A percentile compares a stretch with the other conserved stretches of the same genome.
Evolutionary conservation across 2,888 invertebrate genomes (phyloP).

Genomic region (Pseudanteris insignis): DNA sequence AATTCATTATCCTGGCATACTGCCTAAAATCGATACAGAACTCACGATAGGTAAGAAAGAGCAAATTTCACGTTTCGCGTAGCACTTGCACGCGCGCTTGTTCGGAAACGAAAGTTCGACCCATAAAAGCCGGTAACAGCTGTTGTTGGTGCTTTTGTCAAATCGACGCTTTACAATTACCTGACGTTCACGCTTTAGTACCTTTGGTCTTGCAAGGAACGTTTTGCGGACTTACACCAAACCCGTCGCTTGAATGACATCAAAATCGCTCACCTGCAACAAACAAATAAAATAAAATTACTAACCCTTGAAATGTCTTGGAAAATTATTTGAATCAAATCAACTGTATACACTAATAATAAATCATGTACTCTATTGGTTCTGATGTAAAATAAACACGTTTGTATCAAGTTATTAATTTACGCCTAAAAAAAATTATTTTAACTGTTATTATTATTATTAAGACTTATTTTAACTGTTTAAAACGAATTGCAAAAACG

Average conservation of each 20-base stretch:
- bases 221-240: conserved; percentile 1
- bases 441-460: too few relatives aligned
- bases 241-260: neutral
- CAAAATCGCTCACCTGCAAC: conserved; percentile 16
- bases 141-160: conserved; percentile 49
- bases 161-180: conserved; percentile 50
- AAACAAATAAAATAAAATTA: too few relatives aligned
- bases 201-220: conserved; percentile 4
- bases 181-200: conserved; percentile 26
- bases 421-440: too few relatives aligned
- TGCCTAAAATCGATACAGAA: neutral
- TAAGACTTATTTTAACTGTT: too few relatives aligned
- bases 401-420: too few relatives aligned
- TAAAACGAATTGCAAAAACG: too few relatives aligned
- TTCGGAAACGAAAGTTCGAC: conserved; percentile 36
- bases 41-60: conserved; percentile 21
- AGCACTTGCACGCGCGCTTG: conserved; percentile 42
- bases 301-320: neutral
- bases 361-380: too few relatives aligned
- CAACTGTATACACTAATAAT: too few relatives aligned
- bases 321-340: too few relatives aligned
- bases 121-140: conserved; percentile 36
- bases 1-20: neutral
- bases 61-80: conserved; percentile 24
- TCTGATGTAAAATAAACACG: too few relatives aligned